phyloP scores from a whole-genome alignment of 35 echinoderm and acorn worm species.

The Lytechinus variegatus region DNA sequence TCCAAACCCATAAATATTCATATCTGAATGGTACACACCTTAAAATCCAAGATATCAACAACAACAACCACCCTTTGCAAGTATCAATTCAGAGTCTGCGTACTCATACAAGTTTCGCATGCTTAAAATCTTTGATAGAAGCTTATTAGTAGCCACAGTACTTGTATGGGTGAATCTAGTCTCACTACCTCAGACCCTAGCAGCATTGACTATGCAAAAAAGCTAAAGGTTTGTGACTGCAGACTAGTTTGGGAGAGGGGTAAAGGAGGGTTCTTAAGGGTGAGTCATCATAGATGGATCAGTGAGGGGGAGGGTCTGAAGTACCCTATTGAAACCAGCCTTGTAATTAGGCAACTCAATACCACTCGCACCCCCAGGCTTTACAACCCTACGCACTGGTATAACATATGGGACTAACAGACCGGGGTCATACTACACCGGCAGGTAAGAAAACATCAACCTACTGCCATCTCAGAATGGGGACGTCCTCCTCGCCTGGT shows the following conservation, averaged over 20 bases:
- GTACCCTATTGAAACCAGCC: background rate
- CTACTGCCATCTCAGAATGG: background rate
- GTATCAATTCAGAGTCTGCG: no score
- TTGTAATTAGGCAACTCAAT: constrained; percentile 4
- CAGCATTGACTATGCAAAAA: no score
- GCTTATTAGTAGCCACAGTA: no score
- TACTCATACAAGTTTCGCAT: no score
- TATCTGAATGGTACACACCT: no score
- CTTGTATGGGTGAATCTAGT: no score
- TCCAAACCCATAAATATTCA: no score
- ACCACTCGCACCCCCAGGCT: background rate
- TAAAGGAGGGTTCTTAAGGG: background rate
- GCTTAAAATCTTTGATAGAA: no score
- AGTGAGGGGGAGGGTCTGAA: background rate
- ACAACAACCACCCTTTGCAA: no score
- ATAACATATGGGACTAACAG: background rate
- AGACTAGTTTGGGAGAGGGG: background rate
- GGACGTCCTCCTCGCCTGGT: background rate
- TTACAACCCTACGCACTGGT: background rate
- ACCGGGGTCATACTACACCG: background rate
- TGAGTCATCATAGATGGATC: background rate
- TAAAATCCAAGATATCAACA: no score
- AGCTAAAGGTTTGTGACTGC: no score
- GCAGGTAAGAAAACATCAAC: background rate
- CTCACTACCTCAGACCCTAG: no score